A percentile compares a stretch with the other conserved stretches of the same genome.
Evolutionary conservation across 1,140 invertebrate species (phyloP).

Genomic region (Batillaria attramentaria): DNA sequence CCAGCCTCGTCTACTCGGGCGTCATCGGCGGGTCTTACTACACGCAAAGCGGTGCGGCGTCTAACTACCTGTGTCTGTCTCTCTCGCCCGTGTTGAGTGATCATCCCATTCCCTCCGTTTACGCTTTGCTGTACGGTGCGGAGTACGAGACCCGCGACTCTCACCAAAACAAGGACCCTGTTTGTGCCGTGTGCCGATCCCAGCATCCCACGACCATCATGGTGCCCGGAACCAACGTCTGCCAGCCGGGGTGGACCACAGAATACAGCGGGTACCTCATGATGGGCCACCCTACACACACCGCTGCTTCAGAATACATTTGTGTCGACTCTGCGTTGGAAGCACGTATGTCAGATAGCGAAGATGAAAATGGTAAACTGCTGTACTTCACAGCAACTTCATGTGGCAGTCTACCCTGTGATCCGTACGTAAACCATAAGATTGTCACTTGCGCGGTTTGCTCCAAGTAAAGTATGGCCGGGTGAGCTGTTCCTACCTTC

Average conservation of each 20-base stretch:
- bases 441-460: slow-evolving; percentile 51
- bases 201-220: slow-evolving; percentile 35
- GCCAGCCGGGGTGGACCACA: slow-evolving; percentile 46
- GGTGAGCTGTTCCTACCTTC: too few species aligned
- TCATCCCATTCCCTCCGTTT: neutral
- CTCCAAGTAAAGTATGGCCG: slow-evolving; percentile 16
- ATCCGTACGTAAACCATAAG: slow-evolving; percentile 42
- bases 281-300: slow-evolving; percentile 26
- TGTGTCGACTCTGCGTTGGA: slow-evolving; percentile 50
- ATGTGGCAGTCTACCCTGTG: slow-evolving; percentile 37
- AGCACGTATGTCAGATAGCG: slow-evolving; percentile 13
- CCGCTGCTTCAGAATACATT: slow-evolving; percentile 29
- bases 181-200: slow-evolving; percentile 7
- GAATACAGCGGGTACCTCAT: slow-evolving; percentile 49
- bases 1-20: neutral
- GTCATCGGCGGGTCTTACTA: slow-evolving; percentile 1
- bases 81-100: neutral
- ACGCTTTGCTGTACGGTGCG: slow-evolving; percentile 2
- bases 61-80: slow-evolving; percentile 17
- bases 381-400: slow-evolving; percentile 38
- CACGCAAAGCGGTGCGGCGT: neutral
- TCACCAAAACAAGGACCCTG: neutral
- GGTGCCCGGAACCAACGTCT: slow-evolving; percentile 49
- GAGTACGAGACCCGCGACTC: neutral
- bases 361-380: slow-evolving; percentile 40